Conservation (phyloP, 2,888 invertebrate genomes). For the Hirtodrosophila confusa region DNA sequence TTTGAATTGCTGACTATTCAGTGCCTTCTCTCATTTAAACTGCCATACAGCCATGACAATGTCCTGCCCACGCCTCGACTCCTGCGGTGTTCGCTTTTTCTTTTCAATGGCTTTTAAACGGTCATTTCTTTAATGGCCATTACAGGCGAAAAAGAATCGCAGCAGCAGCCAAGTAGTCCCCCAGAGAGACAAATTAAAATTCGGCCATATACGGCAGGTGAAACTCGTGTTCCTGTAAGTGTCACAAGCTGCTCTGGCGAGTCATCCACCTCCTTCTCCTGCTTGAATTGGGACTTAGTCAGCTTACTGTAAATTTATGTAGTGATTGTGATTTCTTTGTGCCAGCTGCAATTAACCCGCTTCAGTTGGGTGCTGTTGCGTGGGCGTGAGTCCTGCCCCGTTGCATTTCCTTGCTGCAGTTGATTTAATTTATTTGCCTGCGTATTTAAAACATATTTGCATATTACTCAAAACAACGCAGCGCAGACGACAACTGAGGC, state of each 20-base stretch:
- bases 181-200: conserved; percentile 50
- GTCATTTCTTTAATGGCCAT: conserved; percentile 47
- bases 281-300: conserved; percentile 27
- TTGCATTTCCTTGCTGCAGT: conserved; percentile 67
- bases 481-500: conserved; percentile 43
- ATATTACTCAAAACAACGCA: conserved; percentile 72
- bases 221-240: conserved; percentile 56
- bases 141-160: conserved; percentile 16
- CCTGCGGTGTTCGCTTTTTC: conserved; percentile 45
- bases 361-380: conserved; percentile 43
- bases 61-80: conserved; percentile 55
- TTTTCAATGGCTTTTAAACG: conserved; percentile 62
- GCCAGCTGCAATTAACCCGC: conserved; percentile 66
- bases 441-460: conserved; percentile 73
- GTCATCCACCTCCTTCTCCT: conserved; percentile 42
- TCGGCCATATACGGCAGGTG: conserved; percentile 66
- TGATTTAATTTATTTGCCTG: conserved; percentile 65
- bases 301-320: conserved; percentile 64
- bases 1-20: conserved; percentile 1
- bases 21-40: neutral
- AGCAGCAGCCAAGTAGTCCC: conserved; percentile 42
- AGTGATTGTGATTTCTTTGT: conserved; percentile 66
- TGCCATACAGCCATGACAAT: neutral
- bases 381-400: conserved; percentile 55
- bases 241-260: conserved; percentile 32